These are phyloP conservation scores for Dicyrtomina minuta DNA, from an alignment of 2,888 invertebrate genomes.

Conservation along the genomic window DNA sequence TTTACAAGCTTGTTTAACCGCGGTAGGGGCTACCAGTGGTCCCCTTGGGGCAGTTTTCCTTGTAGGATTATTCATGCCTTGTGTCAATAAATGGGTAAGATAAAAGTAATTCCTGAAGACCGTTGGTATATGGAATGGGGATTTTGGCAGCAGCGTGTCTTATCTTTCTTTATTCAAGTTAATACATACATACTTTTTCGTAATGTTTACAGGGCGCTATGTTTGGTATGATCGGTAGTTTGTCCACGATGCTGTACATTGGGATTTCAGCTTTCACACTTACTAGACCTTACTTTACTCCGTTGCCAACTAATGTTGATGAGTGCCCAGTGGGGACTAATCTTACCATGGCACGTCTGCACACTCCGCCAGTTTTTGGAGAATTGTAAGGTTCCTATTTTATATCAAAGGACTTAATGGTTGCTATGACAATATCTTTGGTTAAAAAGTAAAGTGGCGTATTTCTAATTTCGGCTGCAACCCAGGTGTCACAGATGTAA, in stretches of 20 bases:
- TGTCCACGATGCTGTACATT: slow-evolving; percentile 45
- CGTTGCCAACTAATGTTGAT: slow-evolving; percentile 40
- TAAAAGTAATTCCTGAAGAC: background rate
- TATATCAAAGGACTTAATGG: background rate
- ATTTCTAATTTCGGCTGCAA: too few species aligned
- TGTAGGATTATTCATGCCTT: slow-evolving; percentile 50
- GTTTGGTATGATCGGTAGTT: slow-evolving; percentile 44
- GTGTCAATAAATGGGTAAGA: slow-evolving; percentile 45
- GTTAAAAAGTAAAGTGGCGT: too few species aligned
- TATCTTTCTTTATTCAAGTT: too few species aligned
- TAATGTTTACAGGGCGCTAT: slow-evolving; percentile 49
- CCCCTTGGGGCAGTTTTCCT: slow-evolving; percentile 47
- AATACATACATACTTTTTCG: too few species aligned
- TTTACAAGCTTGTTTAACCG: slow-evolving; percentile 10
- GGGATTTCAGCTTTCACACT: slow-evolving; percentile 40
- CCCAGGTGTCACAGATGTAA: too few species aligned
- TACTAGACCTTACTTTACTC: slow-evolving; percentile 37
- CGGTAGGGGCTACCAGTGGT: slow-evolving; percentile 45
- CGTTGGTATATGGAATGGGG: too few species aligned
- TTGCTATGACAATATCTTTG: background rate
- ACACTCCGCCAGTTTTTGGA: background rate
- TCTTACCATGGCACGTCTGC: background rate
- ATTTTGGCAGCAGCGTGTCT: too few species aligned
- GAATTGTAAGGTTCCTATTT: slow-evolving; percentile 6
- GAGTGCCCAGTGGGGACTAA: slow-evolving; percentile 34